Percentiles rank a stretch among this genome's conserved stretches.
These are phyloP conservation scores for Ambastaia sidthimunki DNA, from an alignment of 2,797 vertebrate genomes.

Conservation along the genomic window DNA sequence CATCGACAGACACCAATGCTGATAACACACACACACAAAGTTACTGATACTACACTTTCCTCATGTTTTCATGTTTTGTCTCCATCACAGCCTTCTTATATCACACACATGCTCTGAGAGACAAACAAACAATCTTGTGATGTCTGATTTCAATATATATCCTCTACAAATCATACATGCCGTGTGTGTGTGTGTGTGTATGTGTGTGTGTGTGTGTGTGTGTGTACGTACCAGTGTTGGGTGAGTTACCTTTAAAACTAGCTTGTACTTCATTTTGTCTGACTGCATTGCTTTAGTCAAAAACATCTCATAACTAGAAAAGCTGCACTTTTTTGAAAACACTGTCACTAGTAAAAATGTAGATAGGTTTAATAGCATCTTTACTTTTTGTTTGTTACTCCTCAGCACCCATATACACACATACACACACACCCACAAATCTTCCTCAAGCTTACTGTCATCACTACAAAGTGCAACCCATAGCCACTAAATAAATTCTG, in stretches of 20 bases:
- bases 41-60: conserved; percentile 39
- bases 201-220: too few species aligned
- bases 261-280: not conserved
- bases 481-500: not conserved
- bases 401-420: not conserved
- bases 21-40: conserved; percentile 44
- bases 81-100: not conserved
- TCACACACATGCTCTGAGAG: conserved; percentile 6
- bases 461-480: not conserved
- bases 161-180: not conserved
- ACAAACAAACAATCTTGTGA: conserved; percentile 23
- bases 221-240: not conserved
- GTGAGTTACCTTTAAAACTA: not conserved
- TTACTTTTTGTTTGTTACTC: not conserved
- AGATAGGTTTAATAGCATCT: not conserved
- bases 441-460: not conserved
- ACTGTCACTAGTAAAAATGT: not conserved
- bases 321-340: too few species aligned
- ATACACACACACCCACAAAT: not conserved
- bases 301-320: too few species aligned
- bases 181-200: not conserved
- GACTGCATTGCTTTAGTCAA: too few species aligned
- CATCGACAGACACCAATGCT: conserved; percentile 46
- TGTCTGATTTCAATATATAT: not conserved
- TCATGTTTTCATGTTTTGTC: conserved; percentile 2